phyloP scores from a whole-genome alignment of 1,140 invertebrate species.

The Frieseomelitta varia region DNA sequence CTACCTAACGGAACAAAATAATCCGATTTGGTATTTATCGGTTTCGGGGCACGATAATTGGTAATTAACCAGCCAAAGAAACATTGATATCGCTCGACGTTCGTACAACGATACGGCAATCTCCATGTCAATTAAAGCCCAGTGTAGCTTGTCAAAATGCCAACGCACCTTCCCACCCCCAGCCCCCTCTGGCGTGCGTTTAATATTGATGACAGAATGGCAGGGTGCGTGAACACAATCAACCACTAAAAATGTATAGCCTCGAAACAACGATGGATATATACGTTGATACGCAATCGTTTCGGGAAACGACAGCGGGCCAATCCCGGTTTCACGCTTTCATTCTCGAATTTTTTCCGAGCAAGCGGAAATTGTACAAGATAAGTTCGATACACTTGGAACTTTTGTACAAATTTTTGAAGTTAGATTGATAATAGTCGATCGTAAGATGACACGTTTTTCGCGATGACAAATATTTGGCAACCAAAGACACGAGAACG shows the following conservation, averaged over 20 bases:
- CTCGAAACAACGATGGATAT: background rate
- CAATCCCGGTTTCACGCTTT: background rate
- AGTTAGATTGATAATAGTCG: too few species aligned
- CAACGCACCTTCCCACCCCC: background rate
- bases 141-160: background rate
- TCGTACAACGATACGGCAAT: background rate
- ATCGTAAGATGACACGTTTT: too few species aligned
- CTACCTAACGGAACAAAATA: background rate
- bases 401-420: too few species aligned
- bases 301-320: background rate
- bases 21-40: background rate
- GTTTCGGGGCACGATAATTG: background rate
- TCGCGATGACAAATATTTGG: background rate
- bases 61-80: conserved; percentile 22
- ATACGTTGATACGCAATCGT: background rate
- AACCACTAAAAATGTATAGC: conserved; percentile 6
- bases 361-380: too few species aligned
- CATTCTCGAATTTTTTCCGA: too few species aligned
- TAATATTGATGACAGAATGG: background rate
- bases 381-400: too few species aligned
- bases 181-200: background rate
- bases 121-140: conserved; percentile 19
- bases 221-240: background rate
- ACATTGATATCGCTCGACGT: background rate
- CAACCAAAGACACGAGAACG: background rate